Percentiles rank a stretch among this genome's conserved stretches.
phyloP scores from a whole-genome alignment of 2,888 invertebrate species.

The Mimumesa dahlbomi region DNA sequence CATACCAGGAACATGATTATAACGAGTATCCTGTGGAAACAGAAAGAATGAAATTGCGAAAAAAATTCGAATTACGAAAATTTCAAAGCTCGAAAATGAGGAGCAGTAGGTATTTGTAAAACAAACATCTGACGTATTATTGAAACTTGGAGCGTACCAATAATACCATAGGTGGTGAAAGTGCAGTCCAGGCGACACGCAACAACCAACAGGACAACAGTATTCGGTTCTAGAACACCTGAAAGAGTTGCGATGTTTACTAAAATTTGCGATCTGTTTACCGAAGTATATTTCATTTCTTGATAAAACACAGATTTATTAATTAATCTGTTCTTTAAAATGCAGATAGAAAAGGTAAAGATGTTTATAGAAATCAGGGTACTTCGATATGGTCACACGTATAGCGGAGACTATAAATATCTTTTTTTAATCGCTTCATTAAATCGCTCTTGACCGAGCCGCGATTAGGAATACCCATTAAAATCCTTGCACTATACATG shows the following conservation, averaged over 20 bases:
- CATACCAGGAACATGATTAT: conserved; percentile 82
- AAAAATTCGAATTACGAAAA: background rate
- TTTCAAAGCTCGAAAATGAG: no score
- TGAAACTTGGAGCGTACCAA: no score
- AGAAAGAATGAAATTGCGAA: conserved; percentile 2
- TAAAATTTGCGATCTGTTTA: no score
- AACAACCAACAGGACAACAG: conserved; percentile 82
- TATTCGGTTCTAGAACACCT: conserved; percentile 81
- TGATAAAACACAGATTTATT: no score
- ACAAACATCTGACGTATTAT: no score
- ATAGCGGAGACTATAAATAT: no score
- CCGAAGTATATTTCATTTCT: no score
- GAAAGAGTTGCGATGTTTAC: conserved; percentile 14
- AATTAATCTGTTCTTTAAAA: no score
- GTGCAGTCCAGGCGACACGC: conserved; percentile 81
- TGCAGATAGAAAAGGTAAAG: no score
- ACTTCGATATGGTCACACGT: no score
- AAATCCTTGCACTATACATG: conserved; percentile 7
- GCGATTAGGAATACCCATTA: background rate
- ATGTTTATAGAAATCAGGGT: no score
- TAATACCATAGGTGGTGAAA: conserved; percentile 83
- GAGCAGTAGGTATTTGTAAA: no score
- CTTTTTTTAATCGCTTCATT: background rate
- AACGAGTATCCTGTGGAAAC: conserved; percentile 80
- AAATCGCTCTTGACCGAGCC: background rate